phyloP scores from a whole-genome alignment of 2,888 invertebrate species.

The Catocala sponsa region DNA sequence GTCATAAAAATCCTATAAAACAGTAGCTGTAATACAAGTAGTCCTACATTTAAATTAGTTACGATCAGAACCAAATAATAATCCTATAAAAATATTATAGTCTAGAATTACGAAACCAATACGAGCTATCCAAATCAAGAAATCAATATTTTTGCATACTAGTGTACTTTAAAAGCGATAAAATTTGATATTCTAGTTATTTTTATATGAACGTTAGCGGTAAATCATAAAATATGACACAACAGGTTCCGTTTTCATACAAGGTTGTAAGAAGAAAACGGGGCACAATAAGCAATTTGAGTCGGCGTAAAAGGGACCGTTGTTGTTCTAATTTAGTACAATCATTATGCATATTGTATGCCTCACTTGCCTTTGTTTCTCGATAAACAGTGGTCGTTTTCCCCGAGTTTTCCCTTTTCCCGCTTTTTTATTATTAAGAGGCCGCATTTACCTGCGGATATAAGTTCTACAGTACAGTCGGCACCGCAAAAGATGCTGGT shows the following conservation, averaged over 20 bases:
- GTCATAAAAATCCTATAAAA: conserved; percentile 16
- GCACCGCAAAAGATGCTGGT: conserved; percentile 50
- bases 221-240: conserved; percentile 52
- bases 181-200: conserved; percentile 53
- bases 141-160: conserved; percentile 54
- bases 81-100: conserved; percentile 38
- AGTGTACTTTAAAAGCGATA: conserved; percentile 58
- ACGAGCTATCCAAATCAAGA: conserved; percentile 39
- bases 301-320: conserved; percentile 71
- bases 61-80: conserved; percentile 21
- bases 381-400: conserved; percentile 80
- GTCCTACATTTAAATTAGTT: conserved; percentile 19
- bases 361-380: conserved; percentile 78
- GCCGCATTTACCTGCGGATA: conserved; percentile 73
- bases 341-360: conserved; percentile 85
- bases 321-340: conserved; percentile 81
- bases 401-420: conserved; percentile 71
- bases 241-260: conserved; percentile 40
- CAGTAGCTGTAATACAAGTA: conserved; percentile 20
- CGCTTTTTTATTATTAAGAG: conserved; percentile 80
- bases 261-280: conserved; percentile 58
- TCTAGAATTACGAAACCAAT: conserved; percentile 46
- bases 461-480: conserved; percentile 70
- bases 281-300: conserved; percentile 78
- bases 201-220: conserved; percentile 43